Evolutionary conservation across 2,797 vertebrate species (phyloP), one percentile per base, ranked within the genome.

Genomic region (Oceanodroma leucorhoa): DNA sequence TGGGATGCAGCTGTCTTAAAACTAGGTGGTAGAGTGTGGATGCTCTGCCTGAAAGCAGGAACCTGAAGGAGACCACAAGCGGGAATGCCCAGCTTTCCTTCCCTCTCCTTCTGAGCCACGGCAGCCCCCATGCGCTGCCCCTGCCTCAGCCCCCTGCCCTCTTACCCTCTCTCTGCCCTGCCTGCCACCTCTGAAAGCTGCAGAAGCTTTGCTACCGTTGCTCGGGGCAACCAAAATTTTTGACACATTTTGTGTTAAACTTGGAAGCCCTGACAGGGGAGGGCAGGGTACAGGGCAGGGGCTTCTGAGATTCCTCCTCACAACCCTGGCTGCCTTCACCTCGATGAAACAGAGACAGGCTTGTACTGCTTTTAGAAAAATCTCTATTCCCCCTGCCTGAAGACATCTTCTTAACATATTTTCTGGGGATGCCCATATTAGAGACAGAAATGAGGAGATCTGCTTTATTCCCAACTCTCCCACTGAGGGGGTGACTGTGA

Each of bases 181-280:
- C 30, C 19, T 72, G 10, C n/a, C 0, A 0, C 14, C 64, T 70
- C 36, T 34, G 58, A 89, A 89, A 51, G 61, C 78, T 86, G 78
- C 60, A 65, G 43, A n/a, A 89, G 75, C 21, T 80, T 94, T 96
- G 60, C 76, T 82, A 16, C 34, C 72, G 76, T 93, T 95, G 76
- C 92, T 94, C 4, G 0, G 34, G 48, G 83, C 78, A 96, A 92
- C 50, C 23, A 66, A 62, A 62, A 48, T 30, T 88, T 90, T 94
- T 72, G 38, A 92, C 83, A 60, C 6, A 27, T 72, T 90, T 93
- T 87, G 40, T 30, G 36, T 85, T 86, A 67, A 83, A 82, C 6
- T 13, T 67, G 38, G 67, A 45, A 92, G 30, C 32, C 58, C 36
- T 64, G 34, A 54, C 10, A 80, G 50, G 22, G 21, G 27, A 92